These are phyloP conservation scores for Elgaria multicarinata DNA, from an alignment of 2,113 vertebrate species.

Conservation along the genomic window DNA sequence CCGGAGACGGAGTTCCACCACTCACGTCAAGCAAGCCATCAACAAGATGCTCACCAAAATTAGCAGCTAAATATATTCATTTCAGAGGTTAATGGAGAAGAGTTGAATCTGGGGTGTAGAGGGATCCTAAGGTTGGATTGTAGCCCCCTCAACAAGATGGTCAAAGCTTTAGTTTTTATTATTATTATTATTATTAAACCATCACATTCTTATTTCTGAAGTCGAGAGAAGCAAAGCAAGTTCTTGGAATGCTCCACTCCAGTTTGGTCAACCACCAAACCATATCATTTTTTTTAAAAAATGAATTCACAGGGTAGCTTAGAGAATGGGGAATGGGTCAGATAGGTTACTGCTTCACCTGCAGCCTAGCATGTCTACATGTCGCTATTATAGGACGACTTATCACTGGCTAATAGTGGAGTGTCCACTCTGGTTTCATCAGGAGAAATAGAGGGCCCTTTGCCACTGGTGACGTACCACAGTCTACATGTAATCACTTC, in stretches of 20 bases:
- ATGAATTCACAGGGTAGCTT: slow-evolving; percentile 37
- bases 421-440: neutral
- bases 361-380: neutral
- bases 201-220: slow-evolving; percentile 42
- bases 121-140: slow-evolving; percentile 14
- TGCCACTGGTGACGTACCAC: neutral
- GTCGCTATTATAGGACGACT: neutral
- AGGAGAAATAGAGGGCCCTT: neutral
- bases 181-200: neutral
- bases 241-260: slow-evolving; percentile 43
- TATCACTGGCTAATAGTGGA: neutral
- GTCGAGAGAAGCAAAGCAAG: neutral
- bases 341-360: neutral
- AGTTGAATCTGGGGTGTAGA: neutral
- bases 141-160: neutral
- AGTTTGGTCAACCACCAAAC: slow-evolving; percentile 10
- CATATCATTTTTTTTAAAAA: neutral
- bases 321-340: slow-evolving; percentile 41
- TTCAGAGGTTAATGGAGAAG: neutral
- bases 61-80: slow-evolving; percentile 85
- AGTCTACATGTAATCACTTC: neutral
- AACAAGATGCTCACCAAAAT: slow-evolving; percentile 99
- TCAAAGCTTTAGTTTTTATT: slow-evolving; percentile 30
- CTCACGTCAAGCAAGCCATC: slow-evolving; percentile 97
- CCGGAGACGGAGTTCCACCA: slow-evolving; percentile 94